Evolutionary conservation across 2,797 vertebrate genomes (phyloP).

Genomic region (Bothrops alternatus): DNA sequence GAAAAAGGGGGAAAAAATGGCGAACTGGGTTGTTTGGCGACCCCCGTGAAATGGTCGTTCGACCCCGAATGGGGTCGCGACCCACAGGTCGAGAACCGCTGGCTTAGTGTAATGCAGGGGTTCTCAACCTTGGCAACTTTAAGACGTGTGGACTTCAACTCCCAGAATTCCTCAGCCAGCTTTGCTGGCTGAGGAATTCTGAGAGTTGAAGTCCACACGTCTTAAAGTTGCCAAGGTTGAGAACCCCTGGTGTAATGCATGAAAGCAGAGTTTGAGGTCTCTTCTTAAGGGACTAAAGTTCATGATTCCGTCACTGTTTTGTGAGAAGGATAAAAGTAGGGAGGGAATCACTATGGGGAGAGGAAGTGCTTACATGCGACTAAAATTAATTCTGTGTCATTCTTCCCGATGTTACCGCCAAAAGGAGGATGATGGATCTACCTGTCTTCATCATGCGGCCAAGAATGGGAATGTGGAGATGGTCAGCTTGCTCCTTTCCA

Average conservation of each 20-base stretch:
- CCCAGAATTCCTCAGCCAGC: no score
- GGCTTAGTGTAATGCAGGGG: no score
- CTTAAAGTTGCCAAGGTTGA: no score
- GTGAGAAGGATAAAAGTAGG: neutral
- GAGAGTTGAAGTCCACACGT: no score
- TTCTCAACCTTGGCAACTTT: no score
- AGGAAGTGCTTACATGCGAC: neutral
- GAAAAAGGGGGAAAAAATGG: no score
- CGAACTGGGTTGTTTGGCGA: no score
- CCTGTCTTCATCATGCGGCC: constrained; percentile 90
- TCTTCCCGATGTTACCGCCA: fast-evolving
- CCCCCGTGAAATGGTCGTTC: no score
- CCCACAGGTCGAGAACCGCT: no score
- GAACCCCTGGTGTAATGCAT: neutral
- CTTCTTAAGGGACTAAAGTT: neutral
- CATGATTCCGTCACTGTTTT: neutral
- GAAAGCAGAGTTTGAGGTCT: neutral
- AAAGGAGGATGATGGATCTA: constrained; percentile 91
- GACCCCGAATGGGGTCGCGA: no score
- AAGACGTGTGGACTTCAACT: no score
- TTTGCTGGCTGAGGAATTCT: no score
- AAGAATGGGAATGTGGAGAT: constrained; percentile 87
- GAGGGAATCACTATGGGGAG: neutral
- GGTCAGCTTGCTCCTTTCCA: constrained; percentile 84
- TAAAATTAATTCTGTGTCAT: neutral